Evolutionary conservation across 2,888 invertebrate species (phyloP).

Genomic region (Eretmocerus hayati): DNA sequence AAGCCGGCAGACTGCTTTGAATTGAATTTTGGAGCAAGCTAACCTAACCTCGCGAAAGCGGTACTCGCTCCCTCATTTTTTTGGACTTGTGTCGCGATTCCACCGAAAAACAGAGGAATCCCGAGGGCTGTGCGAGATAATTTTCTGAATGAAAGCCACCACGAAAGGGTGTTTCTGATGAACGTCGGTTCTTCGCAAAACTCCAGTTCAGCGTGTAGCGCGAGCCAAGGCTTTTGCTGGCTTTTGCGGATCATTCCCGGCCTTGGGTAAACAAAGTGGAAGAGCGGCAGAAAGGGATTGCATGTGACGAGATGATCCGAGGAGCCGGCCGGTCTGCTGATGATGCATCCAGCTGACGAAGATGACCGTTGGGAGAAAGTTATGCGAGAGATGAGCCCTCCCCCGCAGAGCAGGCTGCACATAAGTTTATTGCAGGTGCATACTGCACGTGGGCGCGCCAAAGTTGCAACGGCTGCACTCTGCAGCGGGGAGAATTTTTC

Average conservation of each 20-base stretch:
- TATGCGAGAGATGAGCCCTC: too few species aligned
- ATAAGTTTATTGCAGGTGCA: too few species aligned
- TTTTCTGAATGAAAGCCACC: background rate
- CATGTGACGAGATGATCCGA: background rate
- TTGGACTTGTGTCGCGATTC: background rate
- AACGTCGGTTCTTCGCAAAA: background rate
- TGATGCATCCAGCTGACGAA: background rate
- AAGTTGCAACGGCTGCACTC: too few species aligned
- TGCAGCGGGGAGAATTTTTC: too few species aligned
- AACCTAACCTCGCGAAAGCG: too few species aligned
- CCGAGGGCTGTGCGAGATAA: background rate
- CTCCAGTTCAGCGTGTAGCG: background rate
- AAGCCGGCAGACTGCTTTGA: too few species aligned
- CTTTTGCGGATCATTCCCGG: background rate
- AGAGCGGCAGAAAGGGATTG: background rate
- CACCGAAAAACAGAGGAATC: background rate
- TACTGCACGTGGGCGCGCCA: too few species aligned
- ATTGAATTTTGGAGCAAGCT: too few species aligned
- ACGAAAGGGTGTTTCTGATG: too few species aligned
- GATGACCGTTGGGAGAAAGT: background rate
- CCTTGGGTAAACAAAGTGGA: background rate
- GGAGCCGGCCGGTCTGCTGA: too few species aligned
- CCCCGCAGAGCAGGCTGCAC: too few species aligned
- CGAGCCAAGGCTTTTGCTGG: background rate
- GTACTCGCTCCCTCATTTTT: background rate